Evolutionary conservation across 2,888 invertebrate genomes (phyloP).

Genomic region (Uloborus plumipes): DNA sequence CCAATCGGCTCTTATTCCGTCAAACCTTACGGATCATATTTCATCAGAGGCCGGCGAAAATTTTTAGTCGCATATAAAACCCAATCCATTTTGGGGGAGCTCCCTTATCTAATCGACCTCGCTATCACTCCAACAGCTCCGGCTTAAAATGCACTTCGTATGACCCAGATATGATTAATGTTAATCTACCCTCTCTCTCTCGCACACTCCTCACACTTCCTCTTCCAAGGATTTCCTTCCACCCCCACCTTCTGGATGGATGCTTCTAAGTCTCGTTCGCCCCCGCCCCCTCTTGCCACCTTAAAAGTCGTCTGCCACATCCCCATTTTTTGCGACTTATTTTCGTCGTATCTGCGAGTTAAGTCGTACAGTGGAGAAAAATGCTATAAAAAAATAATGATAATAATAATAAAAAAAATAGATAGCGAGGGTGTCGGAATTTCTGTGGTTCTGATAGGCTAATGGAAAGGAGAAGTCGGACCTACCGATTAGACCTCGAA

Average conservation of each 20-base stretch:
- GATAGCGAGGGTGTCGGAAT: conserved; percentile 30
- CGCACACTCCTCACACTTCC: conserved; percentile 5
- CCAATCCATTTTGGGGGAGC: conserved; percentile 54
- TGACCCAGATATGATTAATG: conserved; percentile 65
- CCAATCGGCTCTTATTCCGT: conserved; percentile 12
- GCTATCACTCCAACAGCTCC: conserved; percentile 51
- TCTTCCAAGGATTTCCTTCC: not conserved
- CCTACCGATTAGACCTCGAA: conserved; percentile 52
- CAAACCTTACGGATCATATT: conserved; percentile 57
- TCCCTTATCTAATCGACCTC: conserved; percentile 59
- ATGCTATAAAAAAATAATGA: conserved; percentile 24
- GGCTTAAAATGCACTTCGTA: conserved; percentile 59
- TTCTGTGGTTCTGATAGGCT: conserved; percentile 49
- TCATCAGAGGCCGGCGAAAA: conserved; percentile 51
- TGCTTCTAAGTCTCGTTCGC: no score
- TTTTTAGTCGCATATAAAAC: conserved; percentile 63
- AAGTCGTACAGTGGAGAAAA: conserved; percentile 22
- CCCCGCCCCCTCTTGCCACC: conserved; percentile 1
- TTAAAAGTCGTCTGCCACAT: conserved; percentile 23
- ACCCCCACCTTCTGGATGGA: no score
- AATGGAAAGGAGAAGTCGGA: conserved; percentile 57
- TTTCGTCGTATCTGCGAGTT: conserved; percentile 30
- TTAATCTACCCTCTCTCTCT: conserved; percentile 55
- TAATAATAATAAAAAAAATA: conserved; percentile 38
- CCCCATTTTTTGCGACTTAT: conserved; percentile 41